Conservation (phyloP, 2,888 invertebrate species). For the Dryobota labecula region DNA sequence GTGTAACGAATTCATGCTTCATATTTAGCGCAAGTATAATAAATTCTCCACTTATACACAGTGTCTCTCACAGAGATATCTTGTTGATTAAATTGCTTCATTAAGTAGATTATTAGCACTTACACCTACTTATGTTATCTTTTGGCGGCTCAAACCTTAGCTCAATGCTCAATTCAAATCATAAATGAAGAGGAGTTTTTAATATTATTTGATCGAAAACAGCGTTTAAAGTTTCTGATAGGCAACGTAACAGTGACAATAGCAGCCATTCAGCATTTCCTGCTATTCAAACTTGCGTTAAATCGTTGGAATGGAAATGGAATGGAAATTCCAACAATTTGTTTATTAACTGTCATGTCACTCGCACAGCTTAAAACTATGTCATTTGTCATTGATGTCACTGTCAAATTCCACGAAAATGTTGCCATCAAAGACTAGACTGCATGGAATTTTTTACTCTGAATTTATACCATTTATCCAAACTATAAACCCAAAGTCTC, state of each 20-base stretch:
- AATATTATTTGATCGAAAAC: neutral
- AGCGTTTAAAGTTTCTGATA: neutral
- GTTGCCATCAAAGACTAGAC: too few species aligned
- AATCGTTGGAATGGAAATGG: too few species aligned
- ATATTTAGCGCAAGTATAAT: constrained; percentile 60
- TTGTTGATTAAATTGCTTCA: neutral
- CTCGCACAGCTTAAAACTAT: too few species aligned
- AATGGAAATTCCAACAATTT: too few species aligned
- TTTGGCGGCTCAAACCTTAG: neutral
- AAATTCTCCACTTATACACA: constrained; percentile 1
- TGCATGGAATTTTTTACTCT: too few species aligned
- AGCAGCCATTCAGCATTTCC: neutral
- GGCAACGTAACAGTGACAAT: neutral
- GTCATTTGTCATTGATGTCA: too few species aligned
- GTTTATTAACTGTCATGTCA: too few species aligned
- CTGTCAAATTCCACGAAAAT: too few species aligned
- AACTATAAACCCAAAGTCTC: too few species aligned
- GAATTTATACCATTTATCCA: too few species aligned
- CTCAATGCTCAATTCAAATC: too few species aligned
- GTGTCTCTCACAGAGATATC: neutral
- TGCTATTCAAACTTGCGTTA: neutral
- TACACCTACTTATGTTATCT: constrained; percentile 10
- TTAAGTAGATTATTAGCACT: neutral
- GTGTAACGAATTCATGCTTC: constrained; percentile 71
- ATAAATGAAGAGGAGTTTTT: neutral